A percentile compares a stretch with the other conserved stretches of the same genome.
Conservation (phyloP, 2,113 vertebrate genomes). For the Amphiprion percula region DNA sequence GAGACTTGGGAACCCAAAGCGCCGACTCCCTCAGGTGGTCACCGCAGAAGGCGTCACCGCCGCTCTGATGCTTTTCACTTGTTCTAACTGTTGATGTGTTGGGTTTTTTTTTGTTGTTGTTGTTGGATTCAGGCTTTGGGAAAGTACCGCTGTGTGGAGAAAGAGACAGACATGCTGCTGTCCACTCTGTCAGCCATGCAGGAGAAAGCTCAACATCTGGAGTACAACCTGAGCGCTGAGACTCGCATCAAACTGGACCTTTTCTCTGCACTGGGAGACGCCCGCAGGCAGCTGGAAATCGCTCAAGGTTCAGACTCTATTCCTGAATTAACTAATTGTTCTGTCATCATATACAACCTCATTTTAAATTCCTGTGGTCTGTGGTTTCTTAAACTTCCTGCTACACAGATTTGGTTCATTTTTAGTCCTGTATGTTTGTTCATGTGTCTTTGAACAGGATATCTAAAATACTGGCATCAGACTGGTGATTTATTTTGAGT, state of each 20-base stretch:
- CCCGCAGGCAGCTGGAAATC: constrained; percentile 86
- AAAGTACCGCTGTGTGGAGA: constrained; percentile 84
- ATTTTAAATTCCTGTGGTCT: background rate
- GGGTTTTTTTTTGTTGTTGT: background rate
- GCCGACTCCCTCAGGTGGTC: constrained; percentile 8
- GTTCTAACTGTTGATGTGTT: constrained; percentile 13
- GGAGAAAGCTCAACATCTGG: constrained; percentile 88
- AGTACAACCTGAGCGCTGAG: constrained; percentile 89
- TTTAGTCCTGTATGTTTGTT: background rate
- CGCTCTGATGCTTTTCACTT: background rate
- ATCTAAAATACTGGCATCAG: background rate
- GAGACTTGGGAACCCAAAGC: constrained; percentile 60
- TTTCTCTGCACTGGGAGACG: constrained; percentile 87
- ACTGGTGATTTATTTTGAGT: background rate
- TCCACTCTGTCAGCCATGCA: constrained; percentile 86
- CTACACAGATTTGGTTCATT: background rate
- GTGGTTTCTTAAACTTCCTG: no score
- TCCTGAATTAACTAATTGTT: background rate
- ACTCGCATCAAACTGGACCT: constrained; percentile 89
- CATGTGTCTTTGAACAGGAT: no score
- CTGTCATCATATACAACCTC: background rate
- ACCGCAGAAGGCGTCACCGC: background rate
- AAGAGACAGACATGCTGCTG: constrained; percentile 85
- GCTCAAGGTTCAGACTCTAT: constrained; percentile 79
- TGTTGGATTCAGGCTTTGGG: constrained; percentile 75